Base-by-base conservation (phyloP, 2,797 vertebrate species). In the Sebastiscus albofasciatus region DNA sequence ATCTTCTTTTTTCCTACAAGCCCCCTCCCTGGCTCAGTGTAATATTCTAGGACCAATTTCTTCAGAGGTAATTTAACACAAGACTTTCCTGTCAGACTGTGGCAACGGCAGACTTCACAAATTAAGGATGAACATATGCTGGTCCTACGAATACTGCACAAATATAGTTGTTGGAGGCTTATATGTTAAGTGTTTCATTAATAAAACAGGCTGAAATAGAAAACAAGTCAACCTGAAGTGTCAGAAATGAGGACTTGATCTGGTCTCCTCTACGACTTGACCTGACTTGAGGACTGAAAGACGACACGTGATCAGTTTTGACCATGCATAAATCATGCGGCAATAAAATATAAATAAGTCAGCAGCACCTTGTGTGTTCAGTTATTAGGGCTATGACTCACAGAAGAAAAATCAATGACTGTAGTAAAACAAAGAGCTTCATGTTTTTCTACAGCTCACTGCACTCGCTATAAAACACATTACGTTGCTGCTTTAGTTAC, bases 1-100 rank as follows among this genome's bases (percentile, higher is more conserved):
- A 42, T 87, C 77, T 42, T 77, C 29, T 59, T 61, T 26, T 54
- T 22, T 39, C 18, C 26, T 71, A 84, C 2, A 13, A 67, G 34
- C 22, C 26, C 34, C 27, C 56, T 66, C 69, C 54, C 46, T 11
- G 27, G 12, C 69, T 69, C 34, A 8, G 27, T 59, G 31, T n/a
- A 36, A 81, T 72, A 27, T 54, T 60, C 31, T 34, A 3, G 20
- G 24, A 24, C 18, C 3, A 3, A 29, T 36, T 70, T 27, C 52
- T 68, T 66, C 16, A 42, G 61, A 80, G n/a, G 36, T 73, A 36
- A 69, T 83, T 72, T 55, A 33, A 49, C 42, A 39, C 2, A 5
- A 54, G 54, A 27, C 20, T 33, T 54, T 75, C 14, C 24, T 77
- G 67, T 72, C 49, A 65, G 33, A 9, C 26, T 52, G 36, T 24